Evolutionary conservation across 2,113 vertebrate species (phyloP).

Genomic region (Phasianus colchicus): DNA sequence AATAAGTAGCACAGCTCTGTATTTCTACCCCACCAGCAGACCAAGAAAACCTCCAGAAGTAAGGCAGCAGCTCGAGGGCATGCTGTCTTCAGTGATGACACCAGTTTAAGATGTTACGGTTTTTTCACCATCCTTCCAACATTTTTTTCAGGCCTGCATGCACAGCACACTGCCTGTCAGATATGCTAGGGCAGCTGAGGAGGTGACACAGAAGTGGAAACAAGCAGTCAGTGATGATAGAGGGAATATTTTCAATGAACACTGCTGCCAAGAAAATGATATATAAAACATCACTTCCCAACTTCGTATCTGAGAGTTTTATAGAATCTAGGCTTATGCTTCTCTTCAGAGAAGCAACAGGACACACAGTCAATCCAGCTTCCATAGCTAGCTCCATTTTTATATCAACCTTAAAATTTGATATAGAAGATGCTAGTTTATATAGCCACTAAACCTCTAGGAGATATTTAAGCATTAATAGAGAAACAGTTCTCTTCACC

Average conservation of each 20-base stretch:
- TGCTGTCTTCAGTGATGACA: neutral
- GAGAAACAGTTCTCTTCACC: neutral
- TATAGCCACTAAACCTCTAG: neutral
- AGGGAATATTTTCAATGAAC: slow-evolving; percentile 34
- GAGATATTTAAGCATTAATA: neutral
- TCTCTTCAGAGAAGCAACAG: neutral
- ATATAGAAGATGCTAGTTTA: neutral
- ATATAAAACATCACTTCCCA: neutral
- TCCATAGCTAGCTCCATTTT: neutral
- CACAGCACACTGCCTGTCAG: slow-evolving; percentile 20
- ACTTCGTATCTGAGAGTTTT: neutral
- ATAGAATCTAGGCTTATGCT: neutral
- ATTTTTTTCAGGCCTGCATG: neutral
- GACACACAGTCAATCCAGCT: neutral
- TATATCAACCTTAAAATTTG: neutral
- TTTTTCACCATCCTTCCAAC: neutral
- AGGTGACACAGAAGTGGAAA: slow-evolving; percentile 21
- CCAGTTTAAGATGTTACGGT: neutral
- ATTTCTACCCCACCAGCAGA: neutral
- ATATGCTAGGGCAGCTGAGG: neutral
- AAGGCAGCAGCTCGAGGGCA: neutral
- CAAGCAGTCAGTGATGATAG: neutral
- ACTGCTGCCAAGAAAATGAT: slow-evolving; percentile 21
- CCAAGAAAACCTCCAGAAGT: neutral
- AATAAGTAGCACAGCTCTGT: neutral